These are phyloP conservation scores for Cnemophilus loriae DNA, from an alignment of 2,113 vertebrate species.

Conservation along the genomic window DNA sequence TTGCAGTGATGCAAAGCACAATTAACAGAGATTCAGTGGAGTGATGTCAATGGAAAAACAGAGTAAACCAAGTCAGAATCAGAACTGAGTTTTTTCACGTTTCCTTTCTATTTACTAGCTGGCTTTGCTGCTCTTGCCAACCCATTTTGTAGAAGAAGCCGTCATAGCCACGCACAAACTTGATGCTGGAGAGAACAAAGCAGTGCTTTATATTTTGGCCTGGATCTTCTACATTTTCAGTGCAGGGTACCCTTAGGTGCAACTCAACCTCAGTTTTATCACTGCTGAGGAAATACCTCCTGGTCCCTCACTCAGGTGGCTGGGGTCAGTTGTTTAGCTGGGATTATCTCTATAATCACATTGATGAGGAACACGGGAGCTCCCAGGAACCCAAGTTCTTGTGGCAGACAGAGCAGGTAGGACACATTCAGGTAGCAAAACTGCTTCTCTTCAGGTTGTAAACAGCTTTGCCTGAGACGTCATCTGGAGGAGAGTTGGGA, in stretches of 20 bases:
- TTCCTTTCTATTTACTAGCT: neutral
- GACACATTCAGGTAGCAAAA: neutral
- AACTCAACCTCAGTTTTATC: neutral
- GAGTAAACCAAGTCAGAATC: neutral
- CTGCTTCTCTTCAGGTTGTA: neutral
- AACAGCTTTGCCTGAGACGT: neutral
- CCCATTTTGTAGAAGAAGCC: neutral
- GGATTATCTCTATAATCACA: neutral
- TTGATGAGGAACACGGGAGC: neutral
- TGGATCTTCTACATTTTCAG: neutral
- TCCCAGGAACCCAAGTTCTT: neutral
- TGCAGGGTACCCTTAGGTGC: neutral
- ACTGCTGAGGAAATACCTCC: neutral
- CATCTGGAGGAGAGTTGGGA: neutral
- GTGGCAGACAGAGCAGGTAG: neutral
- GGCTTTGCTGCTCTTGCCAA: neutral
- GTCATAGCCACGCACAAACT: accelerated
- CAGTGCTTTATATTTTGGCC: neutral
- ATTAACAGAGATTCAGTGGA: no score
- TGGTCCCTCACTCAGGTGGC: neutral
- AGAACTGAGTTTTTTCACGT: neutral
- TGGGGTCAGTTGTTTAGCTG: neutral
- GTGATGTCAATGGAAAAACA: neutral
- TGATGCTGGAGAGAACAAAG: neutral
- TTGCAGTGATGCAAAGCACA: neutral